phyloP scores from a whole-genome alignment of 1,140 invertebrate genomes.

The Polypedilum pembai region DNA sequence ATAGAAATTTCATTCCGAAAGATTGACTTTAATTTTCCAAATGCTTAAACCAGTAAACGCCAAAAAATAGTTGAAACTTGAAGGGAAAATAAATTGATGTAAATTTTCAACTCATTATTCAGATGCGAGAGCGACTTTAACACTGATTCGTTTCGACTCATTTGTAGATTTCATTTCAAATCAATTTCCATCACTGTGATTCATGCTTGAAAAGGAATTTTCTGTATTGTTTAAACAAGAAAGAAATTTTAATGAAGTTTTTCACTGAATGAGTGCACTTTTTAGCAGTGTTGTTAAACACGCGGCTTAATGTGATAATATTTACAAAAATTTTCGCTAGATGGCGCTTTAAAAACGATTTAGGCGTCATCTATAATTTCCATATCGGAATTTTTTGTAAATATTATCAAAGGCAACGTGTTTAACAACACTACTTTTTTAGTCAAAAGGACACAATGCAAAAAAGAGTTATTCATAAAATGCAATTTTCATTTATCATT shows the following conservation, averaged over 20 bases:
- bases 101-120: constrained; percentile 27
- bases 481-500: constrained; percentile 28
- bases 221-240: not conserved
- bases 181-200: not conserved
- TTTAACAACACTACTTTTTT: no score
- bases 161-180: constrained; percentile 14
- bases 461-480: not conserved
- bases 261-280: no score
- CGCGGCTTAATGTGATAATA: no score
- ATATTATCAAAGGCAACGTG: no score
- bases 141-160: constrained; percentile 3
- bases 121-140: not conserved
- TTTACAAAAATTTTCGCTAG: no score
- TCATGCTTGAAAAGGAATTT: not conserved
- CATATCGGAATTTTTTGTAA: no score
- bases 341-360: no score
- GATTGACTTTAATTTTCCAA: constrained; percentile 28
- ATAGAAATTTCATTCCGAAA: not conserved
- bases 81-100: not conserved
- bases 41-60: constrained; percentile 4
- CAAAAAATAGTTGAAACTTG: not conserved
- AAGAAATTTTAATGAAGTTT: constrained; percentile 1
- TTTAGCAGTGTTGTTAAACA: no score
- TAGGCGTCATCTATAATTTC: no score
- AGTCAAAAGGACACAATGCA: no score